Base-by-base conservation (phyloP, 2,888 invertebrate species). In the Steinernema scapterisci region DNA sequence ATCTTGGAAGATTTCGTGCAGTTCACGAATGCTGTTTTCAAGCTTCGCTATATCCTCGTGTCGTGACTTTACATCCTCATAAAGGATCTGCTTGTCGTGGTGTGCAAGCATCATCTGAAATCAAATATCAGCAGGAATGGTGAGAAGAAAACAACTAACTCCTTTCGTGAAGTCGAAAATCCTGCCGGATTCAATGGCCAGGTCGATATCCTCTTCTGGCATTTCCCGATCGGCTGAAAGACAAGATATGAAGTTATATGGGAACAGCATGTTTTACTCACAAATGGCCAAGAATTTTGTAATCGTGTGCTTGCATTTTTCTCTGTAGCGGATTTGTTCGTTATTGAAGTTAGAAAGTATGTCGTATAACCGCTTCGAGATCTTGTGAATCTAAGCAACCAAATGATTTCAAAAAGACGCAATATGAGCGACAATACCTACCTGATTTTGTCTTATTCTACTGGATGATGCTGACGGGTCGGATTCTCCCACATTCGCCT, bases 1-100 rank as follows among this genome's bases (percentile, higher is more conserved):
- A 70, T 82, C 83, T 72, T 79, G 79, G 46, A 82, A 83, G 45
- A 82, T 77, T 54, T 83, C 83, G 72, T 83, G 81, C 21, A 82
- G 63, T 46, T 83, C 80, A 25, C 80, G 46, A 31, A 82, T 82
- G 43, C 76, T 78, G 11, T 75, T 74, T 71, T 82, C 83, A 43
- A 82, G 73, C 21, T 71, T 70, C 13, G 80, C 23, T 31, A 82
- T 78, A 31, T 83, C 82, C 25, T 80, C 78, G 48, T 82, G 81
- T 9, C 83, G 74, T 2, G 75, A 77, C 52, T 81, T 77, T n/a
- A 80, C 83, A 23, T 83, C 81, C 43, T 82, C 82, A 73, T 76
- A 83, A 13, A 82, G 48, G 0, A 78, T 48, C 46, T 77, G 79
- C 70, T 80, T 82, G 48, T 83, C 83, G 25, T 80, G 73, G 6